Base-by-base conservation (phyloP, 2,797 vertebrate genomes). In the Melanotaenia trifasciata region DNA sequence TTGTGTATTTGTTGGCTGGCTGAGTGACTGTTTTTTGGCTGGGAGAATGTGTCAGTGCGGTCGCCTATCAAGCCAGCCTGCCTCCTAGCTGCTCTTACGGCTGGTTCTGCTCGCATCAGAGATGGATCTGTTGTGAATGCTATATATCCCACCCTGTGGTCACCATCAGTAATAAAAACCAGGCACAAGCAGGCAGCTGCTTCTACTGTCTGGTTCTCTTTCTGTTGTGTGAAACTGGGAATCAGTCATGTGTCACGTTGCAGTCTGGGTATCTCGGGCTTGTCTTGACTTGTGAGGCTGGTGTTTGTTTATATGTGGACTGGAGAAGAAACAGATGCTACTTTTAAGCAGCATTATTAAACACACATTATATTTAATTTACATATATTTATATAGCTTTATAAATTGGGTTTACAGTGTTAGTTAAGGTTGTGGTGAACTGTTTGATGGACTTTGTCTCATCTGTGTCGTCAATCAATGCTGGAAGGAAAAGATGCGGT, bases 81-180 rank as follows among this genome's bases (percentile, higher is more conserved):
- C 80, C 78, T 85, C 70, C 62, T 74, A 70, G 78, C 73, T 53
- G 79, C 76, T 83, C 64, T 75, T 84, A 71, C 80, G 79, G 84
- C 85, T 86, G 76, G 73, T 83, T 84, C 70, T 69, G 57, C 70
- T 86, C 45, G 58, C 72, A 65, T 79, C 65, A 71, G 79, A 84
- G 87, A 87, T 80, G 73, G 78, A 86, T 88, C 74, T 59, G 76
- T 76, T 80, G 84, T 24, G 53, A 82, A 75, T 76, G 72, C 74
- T 71, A 63, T 4, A 57, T 74, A 75, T 81, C 78, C 85, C 81
- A 75, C 72, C 78, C 62, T 30, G 74, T 47, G 65, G 73, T 83
- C 73, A 67, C 64, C 40, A 5, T 58, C 45, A 6, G 76, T 86
- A 89, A 90, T 91, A 82, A 86, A 85, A 88, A 85, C 53, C 87